Conservation (phyloP, 1,140 invertebrate genomes). For the Helicoverpa armigera region DNA sequence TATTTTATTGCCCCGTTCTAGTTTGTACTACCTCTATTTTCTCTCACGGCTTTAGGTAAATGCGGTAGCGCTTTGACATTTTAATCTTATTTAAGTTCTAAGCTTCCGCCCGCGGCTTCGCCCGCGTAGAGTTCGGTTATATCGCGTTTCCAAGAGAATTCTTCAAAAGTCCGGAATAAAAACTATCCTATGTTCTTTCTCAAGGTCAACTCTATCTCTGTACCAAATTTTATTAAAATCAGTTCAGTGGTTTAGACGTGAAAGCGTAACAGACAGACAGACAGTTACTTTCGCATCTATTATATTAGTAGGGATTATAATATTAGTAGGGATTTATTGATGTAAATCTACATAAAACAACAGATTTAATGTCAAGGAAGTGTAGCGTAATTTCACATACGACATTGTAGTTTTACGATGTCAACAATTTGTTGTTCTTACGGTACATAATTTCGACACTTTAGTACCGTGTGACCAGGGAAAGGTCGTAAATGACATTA, state of each 20-base stretch:
- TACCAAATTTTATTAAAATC: too few species aligned
- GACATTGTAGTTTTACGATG: background rate
- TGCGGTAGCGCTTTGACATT: slow-evolving; percentile 18
- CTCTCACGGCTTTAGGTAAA: background rate
- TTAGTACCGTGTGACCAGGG: slow-evolving; percentile 1
- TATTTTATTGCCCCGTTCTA: slow-evolving; percentile 21
- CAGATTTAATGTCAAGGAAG: background rate
- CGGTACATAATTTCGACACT: slow-evolving; percentile 18
- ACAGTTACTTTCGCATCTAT: too few species aligned
- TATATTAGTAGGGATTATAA: too few species aligned
- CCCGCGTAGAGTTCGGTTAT: too few species aligned
- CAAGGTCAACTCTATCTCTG: too few species aligned
- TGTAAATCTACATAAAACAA: background rate
- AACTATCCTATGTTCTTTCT: too few species aligned
- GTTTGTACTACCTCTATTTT: slow-evolving; percentile 1
- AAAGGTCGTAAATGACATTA: slow-evolving; percentile 34
- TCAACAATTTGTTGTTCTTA: background rate
- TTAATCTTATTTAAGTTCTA: slow-evolving; percentile 1
- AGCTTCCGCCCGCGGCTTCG: too few species aligned
- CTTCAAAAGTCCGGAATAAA: too few species aligned
- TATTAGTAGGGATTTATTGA: too few species aligned
- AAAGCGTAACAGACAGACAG: too few species aligned
- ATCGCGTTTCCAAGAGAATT: too few species aligned
- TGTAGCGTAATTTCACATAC: background rate
- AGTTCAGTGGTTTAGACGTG: too few species aligned